Percentiles rank a stretch among this genome's conserved stretches.
Evolutionary conservation across 2,888 invertebrate species (phyloP).

Genomic region (Neuroscelio doddi): DNA sequence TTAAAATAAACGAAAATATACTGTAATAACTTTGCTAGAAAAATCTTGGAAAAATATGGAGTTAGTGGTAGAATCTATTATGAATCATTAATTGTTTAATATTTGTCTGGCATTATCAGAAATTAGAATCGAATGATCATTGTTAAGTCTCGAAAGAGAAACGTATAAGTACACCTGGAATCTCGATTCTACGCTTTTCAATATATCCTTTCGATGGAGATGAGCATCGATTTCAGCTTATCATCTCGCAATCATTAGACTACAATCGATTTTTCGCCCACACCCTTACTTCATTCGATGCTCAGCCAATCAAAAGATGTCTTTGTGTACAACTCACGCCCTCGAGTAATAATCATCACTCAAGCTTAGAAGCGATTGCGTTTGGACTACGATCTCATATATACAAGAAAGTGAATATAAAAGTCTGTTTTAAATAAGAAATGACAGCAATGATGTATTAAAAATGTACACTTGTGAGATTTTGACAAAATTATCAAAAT

Average conservation of each 20-base stretch:
- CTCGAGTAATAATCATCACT: slow-evolving; percentile 37
- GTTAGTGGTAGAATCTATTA: too few relatives aligned
- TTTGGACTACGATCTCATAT: slow-evolving; percentile 9
- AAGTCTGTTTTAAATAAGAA: too few relatives aligned
- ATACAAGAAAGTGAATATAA: too few relatives aligned
- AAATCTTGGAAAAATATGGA: too few relatives aligned
- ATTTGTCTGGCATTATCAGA: slow-evolving; percentile 8
- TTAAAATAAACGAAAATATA: too few relatives aligned
- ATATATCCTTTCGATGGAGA: slow-evolving; percentile 29
- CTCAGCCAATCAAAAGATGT: slow-evolving; percentile 21
- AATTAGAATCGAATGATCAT: slow-evolving; percentile 7
- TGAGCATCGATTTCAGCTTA: slow-evolving; percentile 38
- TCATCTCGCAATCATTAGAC: slow-evolving; percentile 43
- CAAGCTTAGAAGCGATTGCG: slow-evolving; percentile 14
- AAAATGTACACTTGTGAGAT: too few relatives aligned
- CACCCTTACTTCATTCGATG: slow-evolving; percentile 20
- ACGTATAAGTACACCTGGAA: slow-evolving; percentile 14
- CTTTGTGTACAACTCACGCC: slow-evolving; percentile 36
- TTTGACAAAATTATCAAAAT: too few relatives aligned
- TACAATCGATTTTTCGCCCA: slow-evolving; percentile 40
- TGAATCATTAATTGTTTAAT: not conserved
- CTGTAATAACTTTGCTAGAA: too few relatives aligned
- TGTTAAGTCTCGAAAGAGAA: slow-evolving; percentile 3
- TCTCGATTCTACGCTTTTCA: slow-evolving; percentile 38
- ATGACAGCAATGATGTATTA: too few relatives aligned